Evolutionary conservation across 2,797 vertebrate species (phyloP).

Genomic region (Sebastes cheni): DNA sequence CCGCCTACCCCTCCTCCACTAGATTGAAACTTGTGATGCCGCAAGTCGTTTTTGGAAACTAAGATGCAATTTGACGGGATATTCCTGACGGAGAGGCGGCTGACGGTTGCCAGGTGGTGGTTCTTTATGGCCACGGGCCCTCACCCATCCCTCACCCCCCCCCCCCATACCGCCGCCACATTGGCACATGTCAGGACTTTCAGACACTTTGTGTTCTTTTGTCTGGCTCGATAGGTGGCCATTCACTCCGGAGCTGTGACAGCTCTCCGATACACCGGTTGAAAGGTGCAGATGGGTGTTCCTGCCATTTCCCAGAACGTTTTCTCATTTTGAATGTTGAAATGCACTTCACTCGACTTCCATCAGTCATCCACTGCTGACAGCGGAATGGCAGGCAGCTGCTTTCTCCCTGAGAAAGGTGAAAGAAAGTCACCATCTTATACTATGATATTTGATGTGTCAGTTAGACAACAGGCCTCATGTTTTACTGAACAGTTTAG

Average conservation of each 20-base stretch:
- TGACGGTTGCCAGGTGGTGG: constrained; percentile 37
- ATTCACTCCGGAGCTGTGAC: constrained; percentile 56
- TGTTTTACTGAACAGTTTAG: constrained; percentile 25
- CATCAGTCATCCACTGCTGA: constrained; percentile 61
- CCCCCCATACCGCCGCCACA: neutral
- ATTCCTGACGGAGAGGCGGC: constrained; percentile 20
- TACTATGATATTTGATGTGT: constrained; percentile 17
- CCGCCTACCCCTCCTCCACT: neutral
- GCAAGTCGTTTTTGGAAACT: constrained; percentile 7
- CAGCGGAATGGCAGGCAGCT: constrained; percentile 57
- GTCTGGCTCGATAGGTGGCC: constrained; percentile 53
- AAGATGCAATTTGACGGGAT: constrained; percentile 30
- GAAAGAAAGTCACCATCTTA: constrained; percentile 35
- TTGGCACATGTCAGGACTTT: constrained; percentile 51
- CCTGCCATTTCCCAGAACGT: constrained; percentile 60
- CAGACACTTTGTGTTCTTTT: constrained; percentile 65
- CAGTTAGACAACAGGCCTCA: constrained; percentile 21
- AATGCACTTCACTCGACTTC: constrained; percentile 58
- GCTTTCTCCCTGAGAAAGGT: constrained; percentile 44
- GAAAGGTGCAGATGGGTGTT: constrained; percentile 69
- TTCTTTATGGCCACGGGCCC: constrained; percentile 28
- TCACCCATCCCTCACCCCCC: neutral
- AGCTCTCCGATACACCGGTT: constrained; percentile 56
- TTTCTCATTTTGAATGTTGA: constrained; percentile 59
- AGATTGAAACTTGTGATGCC: constrained; percentile 31